phyloP scores from a whole-genome alignment of 1,140 invertebrate genomes.

The Amyelois transitella region DNA sequence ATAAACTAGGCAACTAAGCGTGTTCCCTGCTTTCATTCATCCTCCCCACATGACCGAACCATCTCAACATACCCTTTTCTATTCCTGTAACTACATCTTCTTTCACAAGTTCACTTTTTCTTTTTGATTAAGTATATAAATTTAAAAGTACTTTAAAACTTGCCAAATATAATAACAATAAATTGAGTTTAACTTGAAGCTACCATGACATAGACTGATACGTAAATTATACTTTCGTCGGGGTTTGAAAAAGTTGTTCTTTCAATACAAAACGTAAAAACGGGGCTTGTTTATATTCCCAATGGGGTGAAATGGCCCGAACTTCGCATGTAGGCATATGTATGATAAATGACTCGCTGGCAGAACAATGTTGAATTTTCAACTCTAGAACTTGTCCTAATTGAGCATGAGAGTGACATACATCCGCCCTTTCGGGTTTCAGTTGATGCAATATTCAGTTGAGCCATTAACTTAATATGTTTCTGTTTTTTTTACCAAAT shows the following conservation, averaged over 20 bases:
- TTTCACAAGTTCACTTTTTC: too few relatives aligned
- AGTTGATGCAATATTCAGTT: constrained; percentile 11
- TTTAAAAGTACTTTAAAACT: too few relatives aligned
- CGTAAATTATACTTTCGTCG: background rate
- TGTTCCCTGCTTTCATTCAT: too few relatives aligned
- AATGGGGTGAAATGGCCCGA: background rate
- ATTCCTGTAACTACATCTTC: too few relatives aligned
- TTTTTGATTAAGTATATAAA: too few relatives aligned
- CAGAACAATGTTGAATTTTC: constrained; percentile 29
- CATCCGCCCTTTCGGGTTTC: constrained; percentile 8
- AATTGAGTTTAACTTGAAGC: too few relatives aligned
- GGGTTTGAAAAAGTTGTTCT: too few relatives aligned
- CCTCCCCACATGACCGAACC: too few relatives aligned
- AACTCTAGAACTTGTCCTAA: constrained; percentile 38
- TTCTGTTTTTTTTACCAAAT: constrained; percentile 4
- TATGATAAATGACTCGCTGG: constrained; percentile 23
- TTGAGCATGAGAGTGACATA: constrained; percentile 44
- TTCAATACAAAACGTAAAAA: background rate
- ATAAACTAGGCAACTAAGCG: too few relatives aligned
- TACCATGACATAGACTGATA: background rate
- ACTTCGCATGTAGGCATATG: constrained; percentile 10
- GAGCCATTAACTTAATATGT: constrained; percentile 11
- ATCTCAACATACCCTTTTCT: too few relatives aligned
- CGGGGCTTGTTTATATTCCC: background rate
- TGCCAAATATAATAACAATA: too few relatives aligned